Evolutionary conservation across 2,888 invertebrate species (phyloP).

Genomic region (Cosmia trapezina): DNA sequence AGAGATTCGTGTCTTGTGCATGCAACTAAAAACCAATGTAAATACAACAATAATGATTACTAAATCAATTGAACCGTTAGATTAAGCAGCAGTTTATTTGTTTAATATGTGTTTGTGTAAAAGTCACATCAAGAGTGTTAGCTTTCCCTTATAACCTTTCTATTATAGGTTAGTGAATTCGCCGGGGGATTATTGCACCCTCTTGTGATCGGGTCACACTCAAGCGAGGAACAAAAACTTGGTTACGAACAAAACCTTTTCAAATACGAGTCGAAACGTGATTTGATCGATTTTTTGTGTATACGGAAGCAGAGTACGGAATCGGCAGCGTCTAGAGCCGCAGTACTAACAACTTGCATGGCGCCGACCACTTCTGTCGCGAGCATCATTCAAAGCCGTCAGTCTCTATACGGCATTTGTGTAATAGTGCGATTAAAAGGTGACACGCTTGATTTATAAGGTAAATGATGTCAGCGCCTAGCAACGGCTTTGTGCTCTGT

Average conservation of each 20-base stretch:
- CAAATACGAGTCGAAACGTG: background rate
- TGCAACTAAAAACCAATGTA: too few relatives aligned
- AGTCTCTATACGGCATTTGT: too few relatives aligned
- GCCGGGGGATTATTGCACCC: background rate
- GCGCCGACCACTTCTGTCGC: background rate
- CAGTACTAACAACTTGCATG: background rate
- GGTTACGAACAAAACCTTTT: background rate
- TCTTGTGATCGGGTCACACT: background rate
- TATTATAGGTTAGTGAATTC: background rate
- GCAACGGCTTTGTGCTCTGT: background rate
- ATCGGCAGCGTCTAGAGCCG: background rate
- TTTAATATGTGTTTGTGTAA: too few relatives aligned
- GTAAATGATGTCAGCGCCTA: too few relatives aligned
- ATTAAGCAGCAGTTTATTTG: too few relatives aligned
- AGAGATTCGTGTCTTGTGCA: too few relatives aligned
- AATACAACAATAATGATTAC: too few relatives aligned
- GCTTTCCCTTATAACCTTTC: too few relatives aligned
- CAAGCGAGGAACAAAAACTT: background rate
- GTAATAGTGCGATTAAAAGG: too few relatives aligned
- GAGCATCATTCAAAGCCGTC: background rate
- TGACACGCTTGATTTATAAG: too few relatives aligned
- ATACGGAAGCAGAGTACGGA: background rate
- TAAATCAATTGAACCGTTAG: too few relatives aligned
- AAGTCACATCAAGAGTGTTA: too few relatives aligned
- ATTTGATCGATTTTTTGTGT: background rate